Conservation (phyloP, 2,797 vertebrate species). For the Xiphorhynchus erythropygius region DNA sequence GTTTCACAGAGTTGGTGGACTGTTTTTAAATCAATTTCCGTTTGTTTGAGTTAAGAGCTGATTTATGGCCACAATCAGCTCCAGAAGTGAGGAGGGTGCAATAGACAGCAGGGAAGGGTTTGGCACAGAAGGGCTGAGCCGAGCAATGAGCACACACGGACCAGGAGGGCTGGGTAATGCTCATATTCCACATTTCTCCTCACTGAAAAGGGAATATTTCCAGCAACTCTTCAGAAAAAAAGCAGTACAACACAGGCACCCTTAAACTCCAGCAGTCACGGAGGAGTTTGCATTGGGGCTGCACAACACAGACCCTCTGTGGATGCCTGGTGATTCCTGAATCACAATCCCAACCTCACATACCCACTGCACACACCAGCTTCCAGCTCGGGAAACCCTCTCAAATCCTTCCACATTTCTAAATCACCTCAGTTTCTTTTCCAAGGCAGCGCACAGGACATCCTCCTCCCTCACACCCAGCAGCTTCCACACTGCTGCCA, state of each 20-base stretch:
- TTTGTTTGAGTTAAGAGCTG: neutral
- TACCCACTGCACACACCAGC: neutral
- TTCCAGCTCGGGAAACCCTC: neutral
- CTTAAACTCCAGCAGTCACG: rapidly evolving
- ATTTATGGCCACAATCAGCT: neutral
- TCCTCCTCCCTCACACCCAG: neutral
- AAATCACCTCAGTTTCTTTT: neutral
- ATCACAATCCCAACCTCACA: rapidly evolving
- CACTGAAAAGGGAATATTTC: neutral
- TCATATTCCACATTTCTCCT: rapidly evolving
- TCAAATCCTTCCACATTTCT: neutral
- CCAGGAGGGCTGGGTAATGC: rapidly evolving
- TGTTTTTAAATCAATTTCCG: neutral
- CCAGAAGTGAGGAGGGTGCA: neutral
- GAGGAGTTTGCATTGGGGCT: neutral
- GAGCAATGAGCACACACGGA: rapidly evolving
- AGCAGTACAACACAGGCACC: neutral
- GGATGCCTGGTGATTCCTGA: rapidly evolving
- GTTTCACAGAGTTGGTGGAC: neutral
- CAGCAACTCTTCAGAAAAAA: neutral
- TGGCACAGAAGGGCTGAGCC: neutral
- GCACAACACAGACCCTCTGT: neutral
- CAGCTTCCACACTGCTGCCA: rapidly evolving
- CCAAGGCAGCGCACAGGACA: neutral
- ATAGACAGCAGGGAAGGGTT: neutral